Base-by-base conservation (phyloP, 2,113 vertebrate genomes). In the Protobothrops flavoviridis region DNA sequence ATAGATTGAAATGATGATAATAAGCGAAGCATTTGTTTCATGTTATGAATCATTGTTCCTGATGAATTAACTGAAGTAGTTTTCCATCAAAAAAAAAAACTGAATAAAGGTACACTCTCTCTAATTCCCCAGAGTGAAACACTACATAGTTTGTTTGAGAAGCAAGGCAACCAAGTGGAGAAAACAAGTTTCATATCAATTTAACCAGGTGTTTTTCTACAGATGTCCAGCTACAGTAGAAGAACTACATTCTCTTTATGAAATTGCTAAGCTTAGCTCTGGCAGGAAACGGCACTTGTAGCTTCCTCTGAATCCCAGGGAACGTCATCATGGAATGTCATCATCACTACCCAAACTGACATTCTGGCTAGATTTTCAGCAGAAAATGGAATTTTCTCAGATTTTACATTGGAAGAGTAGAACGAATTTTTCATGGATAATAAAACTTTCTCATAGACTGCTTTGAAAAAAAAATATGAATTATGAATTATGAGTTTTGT, bases 1-100 rank as follows among this genome's bases (percentile, higher is more conserved):
- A 29, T 87, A 89, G 74, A 53, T 24, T 43, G 53, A 92, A 94
- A 45, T 45, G 45, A 85, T 85, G n/a, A 39, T 88, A 87, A 95
- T 92, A 29, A 92, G 11, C 57, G 39, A 92, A 56, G 26, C 57
- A 93, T 57, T 95, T 97, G 88, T 64, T 85, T 96, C 87, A 69
- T 95, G 95, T 59, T 53, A 91, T 59, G 92, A 56, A 57, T 92
- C 52, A 43, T 93, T 90, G 91, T 94, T 59, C 50, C 81, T 93
- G 87, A 43, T 57, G 39, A 52, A 86, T 94, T 69, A 81, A 86
- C 56, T 86, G 91, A 93, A 91, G 45, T 87, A 64, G 81, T 91
- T 87, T 91, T 89, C 2, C 9, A 52, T 91, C 24, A 95, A 93
- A 69, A 95, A 95, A 33, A 50, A 59, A 94, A 96, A 95, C 64